Percentiles rank a stretch among this genome's conserved stretches.
Conservation (phyloP, 2,113 vertebrate genomes). For the Chelonoidis abingdonii region DNA sequence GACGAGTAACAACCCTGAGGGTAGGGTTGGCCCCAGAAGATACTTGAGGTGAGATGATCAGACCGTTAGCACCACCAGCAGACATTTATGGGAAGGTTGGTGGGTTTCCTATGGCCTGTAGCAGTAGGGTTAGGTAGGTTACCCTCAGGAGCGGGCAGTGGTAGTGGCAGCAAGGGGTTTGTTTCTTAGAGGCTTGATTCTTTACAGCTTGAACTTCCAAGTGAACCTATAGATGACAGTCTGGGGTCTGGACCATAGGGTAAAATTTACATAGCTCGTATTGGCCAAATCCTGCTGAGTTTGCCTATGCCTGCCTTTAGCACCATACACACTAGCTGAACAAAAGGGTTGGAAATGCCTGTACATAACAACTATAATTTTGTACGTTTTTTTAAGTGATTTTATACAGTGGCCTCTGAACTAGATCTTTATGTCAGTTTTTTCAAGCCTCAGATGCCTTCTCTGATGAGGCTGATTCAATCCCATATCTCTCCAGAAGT, state of each 20-base stretch:
- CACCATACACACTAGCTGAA: neutral
- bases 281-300: neutral
- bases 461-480: neutral
- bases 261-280: neutral
- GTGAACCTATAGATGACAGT: fast-evolving
- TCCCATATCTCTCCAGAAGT: neutral
- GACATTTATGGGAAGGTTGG: neutral
- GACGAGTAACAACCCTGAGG: neutral
- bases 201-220: fast-evolving
- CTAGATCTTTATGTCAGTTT: neutral
- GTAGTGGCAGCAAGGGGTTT: neutral
- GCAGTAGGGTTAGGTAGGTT: neutral
- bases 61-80: neutral
- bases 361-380: neutral
- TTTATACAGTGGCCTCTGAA: neutral
- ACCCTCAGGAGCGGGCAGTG: neutral
- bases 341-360: neutral
- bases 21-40: neutral
- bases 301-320: neutral
- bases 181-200: neutral
- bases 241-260: fast-evolving
- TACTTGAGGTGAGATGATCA: neutral
- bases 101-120: neutral
- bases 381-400: neutral
- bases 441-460: neutral